Conservation (phyloP, 2,888 invertebrate genomes). For the Danaus chrysippus region DNA sequence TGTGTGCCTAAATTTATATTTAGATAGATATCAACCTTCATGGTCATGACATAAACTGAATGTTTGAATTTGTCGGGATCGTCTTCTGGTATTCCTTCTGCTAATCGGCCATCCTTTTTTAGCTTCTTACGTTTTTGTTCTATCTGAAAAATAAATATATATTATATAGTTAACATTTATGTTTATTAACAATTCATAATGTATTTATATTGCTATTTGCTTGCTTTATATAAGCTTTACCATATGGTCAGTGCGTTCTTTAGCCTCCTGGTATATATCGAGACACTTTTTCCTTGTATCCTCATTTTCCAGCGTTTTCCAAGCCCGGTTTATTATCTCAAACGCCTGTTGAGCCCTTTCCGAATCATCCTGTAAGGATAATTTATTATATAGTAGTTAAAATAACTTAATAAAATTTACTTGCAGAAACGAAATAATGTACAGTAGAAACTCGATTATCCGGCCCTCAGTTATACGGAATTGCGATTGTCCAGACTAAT, state of each 20-base stretch:
- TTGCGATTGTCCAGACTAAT: too few species aligned
- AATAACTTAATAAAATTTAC: background rate
- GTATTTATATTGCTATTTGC: too few species aligned
- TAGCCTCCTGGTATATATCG: constrained; percentile 98
- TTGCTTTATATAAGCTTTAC: constrained; percentile 64
- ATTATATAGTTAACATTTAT: background rate
- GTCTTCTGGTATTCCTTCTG: constrained; percentile 90
- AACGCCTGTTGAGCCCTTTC: constrained; percentile 96
- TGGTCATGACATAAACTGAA: constrained; percentile 98
- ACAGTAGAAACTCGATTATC: too few species aligned
- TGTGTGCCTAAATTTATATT: background rate
- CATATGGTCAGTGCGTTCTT: constrained; percentile 95
- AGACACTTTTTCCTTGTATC: constrained; percentile 95
- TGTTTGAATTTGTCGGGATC: constrained; percentile 92
- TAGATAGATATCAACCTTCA: constrained; percentile 84
- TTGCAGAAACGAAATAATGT: too few species aligned
- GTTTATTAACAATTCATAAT: background rate
- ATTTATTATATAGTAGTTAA: constrained; percentile 23
- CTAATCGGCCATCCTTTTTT: constrained; percentile 91
- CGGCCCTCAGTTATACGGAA: too few species aligned
- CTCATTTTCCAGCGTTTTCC: constrained; percentile 97
- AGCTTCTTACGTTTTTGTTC: constrained; percentile 95
- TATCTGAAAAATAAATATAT: constrained; percentile 77
- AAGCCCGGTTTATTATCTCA: constrained; percentile 96
- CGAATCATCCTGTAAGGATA: constrained; percentile 87